Conservation (phyloP, 2,113 vertebrate species). For the Callipepla californica region DNA sequence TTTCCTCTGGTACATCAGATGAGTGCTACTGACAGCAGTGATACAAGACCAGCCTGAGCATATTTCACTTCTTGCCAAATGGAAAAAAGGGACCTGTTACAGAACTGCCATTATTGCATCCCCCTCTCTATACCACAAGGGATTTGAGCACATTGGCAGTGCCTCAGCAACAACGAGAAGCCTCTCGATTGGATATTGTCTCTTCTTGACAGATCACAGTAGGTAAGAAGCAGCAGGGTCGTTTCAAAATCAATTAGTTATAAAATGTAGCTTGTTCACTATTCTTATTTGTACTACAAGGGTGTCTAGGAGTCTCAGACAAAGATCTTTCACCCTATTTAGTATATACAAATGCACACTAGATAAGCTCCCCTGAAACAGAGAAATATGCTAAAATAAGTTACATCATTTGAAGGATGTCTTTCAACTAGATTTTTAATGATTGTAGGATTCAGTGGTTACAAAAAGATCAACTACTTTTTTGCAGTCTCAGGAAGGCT, state of each 20-base stretch:
- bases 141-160: background rate
- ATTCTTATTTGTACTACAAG: constrained; percentile 14
- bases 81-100: background rate
- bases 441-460: background rate
- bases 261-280: background rate
- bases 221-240: background rate
- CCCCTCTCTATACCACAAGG: background rate
- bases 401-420: background rate
- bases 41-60: background rate
- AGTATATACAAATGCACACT: background rate
- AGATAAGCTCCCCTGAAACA: background rate
- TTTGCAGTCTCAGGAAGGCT: background rate
- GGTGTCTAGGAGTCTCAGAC: background rate
- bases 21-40: constrained; percentile 22
- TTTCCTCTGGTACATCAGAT: background rate
- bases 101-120: background rate
- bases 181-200: background rate
- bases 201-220: constrained; percentile 13
- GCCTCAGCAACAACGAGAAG: background rate
- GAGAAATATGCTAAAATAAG: background rate
- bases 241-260: constrained; percentile 4
- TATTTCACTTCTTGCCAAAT: background rate
- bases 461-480: background rate
- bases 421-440: background rate
- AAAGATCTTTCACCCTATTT: background rate